Evolutionary conservation across 1,140 invertebrate species (phyloP).

Genomic region (Lepidurus arcticus): DNA sequence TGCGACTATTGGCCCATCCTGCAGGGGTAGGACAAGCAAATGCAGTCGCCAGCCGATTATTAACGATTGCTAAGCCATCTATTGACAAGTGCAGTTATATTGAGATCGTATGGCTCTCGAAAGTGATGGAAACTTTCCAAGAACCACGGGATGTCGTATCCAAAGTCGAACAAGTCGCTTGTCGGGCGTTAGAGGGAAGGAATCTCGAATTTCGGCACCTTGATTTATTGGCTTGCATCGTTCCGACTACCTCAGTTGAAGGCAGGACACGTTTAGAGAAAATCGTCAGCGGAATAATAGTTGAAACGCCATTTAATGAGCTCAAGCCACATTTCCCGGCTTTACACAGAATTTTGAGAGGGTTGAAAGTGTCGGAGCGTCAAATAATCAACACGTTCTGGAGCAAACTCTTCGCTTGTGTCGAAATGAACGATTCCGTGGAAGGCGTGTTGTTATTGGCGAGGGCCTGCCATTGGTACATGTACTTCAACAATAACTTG

Average conservation of each 20-base stretch:
- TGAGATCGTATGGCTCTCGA: constrained; percentile 27
- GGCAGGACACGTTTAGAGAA: constrained; percentile 7
- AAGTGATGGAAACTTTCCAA: constrained; percentile 15
- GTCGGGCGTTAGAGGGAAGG: constrained; percentile 13
- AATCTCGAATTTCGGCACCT: constrained; percentile 3
- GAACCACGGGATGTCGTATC: constrained; percentile 25
- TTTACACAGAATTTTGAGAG: constrained; percentile 31
- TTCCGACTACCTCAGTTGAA: constrained; percentile 15
- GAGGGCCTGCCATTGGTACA: constrained; percentile 42
- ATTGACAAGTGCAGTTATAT: constrained; percentile 6
- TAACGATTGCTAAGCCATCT: neutral
- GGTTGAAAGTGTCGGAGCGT: constrained; percentile 29
- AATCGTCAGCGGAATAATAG: neutral
- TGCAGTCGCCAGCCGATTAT: neutral
- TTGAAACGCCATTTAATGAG: neutral
- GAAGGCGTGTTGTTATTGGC: constrained; percentile 25
- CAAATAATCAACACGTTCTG: constrained; percentile 36
- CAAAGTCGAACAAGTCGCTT: constrained; percentile 24
- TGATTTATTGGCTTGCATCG: constrained; percentile 24
- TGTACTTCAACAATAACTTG: constrained; percentile 51
- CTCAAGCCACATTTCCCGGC: constrained; percentile 5
- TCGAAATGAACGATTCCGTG: neutral
- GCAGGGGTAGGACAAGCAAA: neutral
- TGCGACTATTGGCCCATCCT: neutral
- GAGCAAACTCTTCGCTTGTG: constrained; percentile 26